These are phyloP conservation scores for Rhizomys pruinosus DNA, from an alignment of 2,113 vertebrate genomes.

Conservation along the genomic window DNA sequence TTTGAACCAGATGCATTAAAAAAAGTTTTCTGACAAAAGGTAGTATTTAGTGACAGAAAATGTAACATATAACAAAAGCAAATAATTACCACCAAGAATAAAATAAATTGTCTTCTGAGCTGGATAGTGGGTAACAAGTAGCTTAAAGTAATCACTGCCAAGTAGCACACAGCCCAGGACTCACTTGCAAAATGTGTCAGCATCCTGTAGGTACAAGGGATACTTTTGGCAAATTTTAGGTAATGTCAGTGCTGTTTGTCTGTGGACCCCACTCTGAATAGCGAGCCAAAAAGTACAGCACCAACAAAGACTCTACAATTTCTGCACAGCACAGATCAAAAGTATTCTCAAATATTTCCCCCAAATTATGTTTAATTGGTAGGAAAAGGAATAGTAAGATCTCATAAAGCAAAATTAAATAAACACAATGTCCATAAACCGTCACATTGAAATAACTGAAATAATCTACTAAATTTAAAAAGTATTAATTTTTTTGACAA, in stretches of 20 bases:
- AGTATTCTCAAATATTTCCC: not conserved
- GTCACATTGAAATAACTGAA: not conserved
- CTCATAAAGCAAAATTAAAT: conserved; percentile 40
- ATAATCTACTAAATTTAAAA: not conserved
- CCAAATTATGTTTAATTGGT: not conserved
- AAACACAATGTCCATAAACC: not conserved
- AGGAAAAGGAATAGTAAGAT: not conserved
- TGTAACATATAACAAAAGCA: conserved; percentile 55
- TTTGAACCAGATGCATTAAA: conserved; percentile 47
- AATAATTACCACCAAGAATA: conserved; percentile 29
- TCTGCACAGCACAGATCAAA: not conserved
- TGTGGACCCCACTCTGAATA: not conserved
- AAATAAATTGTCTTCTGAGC: not conserved
- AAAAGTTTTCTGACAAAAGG: not conserved
- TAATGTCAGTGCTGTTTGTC: not conserved
- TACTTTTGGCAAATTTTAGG: not conserved
- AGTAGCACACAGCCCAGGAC: not conserved
- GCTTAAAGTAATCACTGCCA: not conserved
- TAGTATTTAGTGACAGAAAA: conserved; percentile 14
- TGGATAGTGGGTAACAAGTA: not conserved
- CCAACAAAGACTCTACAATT: not conserved
- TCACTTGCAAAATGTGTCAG: not conserved
- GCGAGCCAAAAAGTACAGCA: not conserved
- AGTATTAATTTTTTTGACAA: not conserved
- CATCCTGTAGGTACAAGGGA: not conserved